These are phyloP conservation scores for Oscarella lobularis DNA, from an alignment of 37 sponge, comb jelly and placozoan genomes.

Conservation along the genomic window DNA sequence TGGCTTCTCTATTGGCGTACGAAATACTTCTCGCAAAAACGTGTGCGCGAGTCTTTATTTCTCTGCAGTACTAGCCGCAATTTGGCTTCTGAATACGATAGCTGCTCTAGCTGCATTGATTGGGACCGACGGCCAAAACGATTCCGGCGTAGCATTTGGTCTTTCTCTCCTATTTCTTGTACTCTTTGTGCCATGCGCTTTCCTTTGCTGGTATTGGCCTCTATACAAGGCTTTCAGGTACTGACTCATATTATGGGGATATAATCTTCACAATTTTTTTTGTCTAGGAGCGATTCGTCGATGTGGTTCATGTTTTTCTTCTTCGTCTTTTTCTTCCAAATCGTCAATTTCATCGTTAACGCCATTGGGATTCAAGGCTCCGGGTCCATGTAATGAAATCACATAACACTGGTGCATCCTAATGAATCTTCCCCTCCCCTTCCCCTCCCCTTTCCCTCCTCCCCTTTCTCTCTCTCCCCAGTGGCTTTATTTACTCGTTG, in stretches of 20 bases:
- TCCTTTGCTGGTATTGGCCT: conserved; percentile 85
- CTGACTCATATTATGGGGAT: neutral
- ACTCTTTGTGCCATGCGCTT: conserved; percentile 15
- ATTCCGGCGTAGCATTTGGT: conserved; percentile 18
- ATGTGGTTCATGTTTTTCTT: conserved; percentile 83
- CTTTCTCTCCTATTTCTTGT: conserved; percentile 31
- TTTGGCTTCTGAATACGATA: neutral
- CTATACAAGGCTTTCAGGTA: conserved; percentile 76
- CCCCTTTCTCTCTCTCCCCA: neutral
- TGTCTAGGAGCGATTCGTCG: conserved; percentile 74
- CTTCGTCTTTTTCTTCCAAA: conserved; percentile 60
- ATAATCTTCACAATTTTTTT: neutral
- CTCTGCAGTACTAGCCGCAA: neutral
- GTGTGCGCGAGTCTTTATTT: neutral
- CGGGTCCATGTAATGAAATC: conserved; percentile 35
- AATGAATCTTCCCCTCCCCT: too few species aligned
- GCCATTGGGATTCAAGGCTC: conserved; percentile 32
- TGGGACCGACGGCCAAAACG: neutral
- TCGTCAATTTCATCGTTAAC: conserved; percentile 25
- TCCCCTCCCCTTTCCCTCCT: too few species aligned
- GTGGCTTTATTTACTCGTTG: neutral
- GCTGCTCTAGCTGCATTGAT: neutral
- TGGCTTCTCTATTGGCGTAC: neutral
- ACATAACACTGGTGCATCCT: neutral
- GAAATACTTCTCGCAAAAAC: neutral